Evolutionary conservation across 2,888 invertebrate genomes (phyloP), one percentile per base, ranked within the genome.

Genomic region (Hirtodrosophila alboralis): DNA sequence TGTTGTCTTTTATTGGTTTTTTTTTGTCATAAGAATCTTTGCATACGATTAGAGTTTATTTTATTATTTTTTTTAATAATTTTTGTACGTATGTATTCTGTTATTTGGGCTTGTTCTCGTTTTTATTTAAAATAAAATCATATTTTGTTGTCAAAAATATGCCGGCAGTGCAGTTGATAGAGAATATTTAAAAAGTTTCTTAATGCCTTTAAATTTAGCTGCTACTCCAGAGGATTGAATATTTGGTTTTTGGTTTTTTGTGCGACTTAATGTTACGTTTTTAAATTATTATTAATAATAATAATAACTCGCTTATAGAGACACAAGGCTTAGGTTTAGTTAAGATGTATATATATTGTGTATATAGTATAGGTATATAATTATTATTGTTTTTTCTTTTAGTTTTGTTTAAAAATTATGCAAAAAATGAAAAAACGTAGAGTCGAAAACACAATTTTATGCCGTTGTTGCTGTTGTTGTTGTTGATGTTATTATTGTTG

Each of bases 91-190:
- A 54, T 65, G 44, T 67, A 43, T 56, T 63, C 37, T 34, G 44
- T 21, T 37, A n/a, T 63, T 47, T 44, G 54, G 61, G 45, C 14
- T 26, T 43, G 9, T 31, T 30, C 26, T 12, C 28, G n/a, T 47
- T 43, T 38, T 48, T 52, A 59, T 60, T 76, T 47, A 64, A 59
- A 76, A 52, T 79, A 63, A 85, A 85, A 85, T 83, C 86, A 86
- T 81, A 73, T 6, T 23, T 65, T 63, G 59, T 68, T 31, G 59
- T 84, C 72, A 69, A 83, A 86, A 75, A 84, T 66, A 72, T 75
- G 84, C 80, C 86, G 83, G 83, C 83, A 84, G 83, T 84, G 83
- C 87, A 85, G 69, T 84, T 84, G 54, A 81, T 67, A 81, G 70
- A 71, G n/a, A n/a, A n/a, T n/a, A 70, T 63, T 56, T 69, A 57